A percentile compares a stretch with the other conserved stretches of the same genome.
phyloP scores from a whole-genome alignment of 2,113 vertebrate species.

The Neogale vison region DNA sequence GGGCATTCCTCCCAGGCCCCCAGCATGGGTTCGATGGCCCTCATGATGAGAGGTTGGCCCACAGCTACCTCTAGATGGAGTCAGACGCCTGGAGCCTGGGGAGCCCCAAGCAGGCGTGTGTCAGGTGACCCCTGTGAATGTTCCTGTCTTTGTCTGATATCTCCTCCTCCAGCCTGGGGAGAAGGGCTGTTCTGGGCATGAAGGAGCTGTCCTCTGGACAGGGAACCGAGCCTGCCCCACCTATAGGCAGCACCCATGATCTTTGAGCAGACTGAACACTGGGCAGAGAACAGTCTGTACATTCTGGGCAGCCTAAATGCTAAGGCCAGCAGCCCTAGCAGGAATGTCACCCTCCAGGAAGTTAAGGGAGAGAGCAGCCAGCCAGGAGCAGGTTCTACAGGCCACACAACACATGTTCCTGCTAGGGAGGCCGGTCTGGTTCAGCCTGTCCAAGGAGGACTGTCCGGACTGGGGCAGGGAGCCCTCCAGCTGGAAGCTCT shows the following conservation, averaged over 20 bases:
- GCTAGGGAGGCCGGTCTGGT: constrained; percentile 78
- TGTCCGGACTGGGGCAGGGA: constrained; percentile 78
- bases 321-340: constrained; percentile 76
- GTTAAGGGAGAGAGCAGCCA: constrained; percentile 78
- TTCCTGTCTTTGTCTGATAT: constrained; percentile 73
- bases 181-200: background rate
- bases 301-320: constrained; percentile 75
- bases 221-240: background rate
- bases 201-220: background rate
- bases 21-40: background rate
- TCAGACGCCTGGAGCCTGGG: constrained; percentile 36
- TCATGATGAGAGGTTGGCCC: constrained; percentile 75
- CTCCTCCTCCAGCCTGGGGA: constrained; percentile 70
- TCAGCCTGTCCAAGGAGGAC: constrained; percentile 75
- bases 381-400: constrained; percentile 74
- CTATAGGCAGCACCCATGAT: constrained; percentile 45
- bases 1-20: constrained; percentile 78
- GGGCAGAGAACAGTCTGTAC: constrained; percentile 73
- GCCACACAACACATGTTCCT: constrained; percentile 73
- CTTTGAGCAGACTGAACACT: constrained; percentile 50
- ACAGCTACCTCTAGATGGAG: constrained; percentile 70
- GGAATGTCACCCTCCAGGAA: constrained; percentile 71
- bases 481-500: background rate
- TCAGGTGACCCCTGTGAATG: constrained; percentile 76
- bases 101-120: constrained; percentile 73